Evolutionary conservation across 2,888 invertebrate species (phyloP).

Genomic region (Ethmia dodecea): DNA sequence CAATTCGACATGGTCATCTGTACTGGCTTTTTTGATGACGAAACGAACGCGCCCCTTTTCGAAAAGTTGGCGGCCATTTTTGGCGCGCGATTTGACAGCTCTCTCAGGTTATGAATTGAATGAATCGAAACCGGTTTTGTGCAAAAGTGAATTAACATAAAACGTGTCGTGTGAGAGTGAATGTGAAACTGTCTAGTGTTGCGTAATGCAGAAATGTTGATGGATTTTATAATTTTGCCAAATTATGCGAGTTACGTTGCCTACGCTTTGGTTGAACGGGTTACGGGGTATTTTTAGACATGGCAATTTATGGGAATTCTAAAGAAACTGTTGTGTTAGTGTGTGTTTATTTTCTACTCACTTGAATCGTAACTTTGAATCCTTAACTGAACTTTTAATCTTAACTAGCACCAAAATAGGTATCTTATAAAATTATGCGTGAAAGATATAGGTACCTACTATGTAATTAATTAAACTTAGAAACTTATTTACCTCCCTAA

Average conservation of each 20-base stretch:
- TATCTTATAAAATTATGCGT: no score
- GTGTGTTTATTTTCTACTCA: no score
- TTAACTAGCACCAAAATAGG: no score
- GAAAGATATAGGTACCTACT: no score
- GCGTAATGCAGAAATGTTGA: constrained; percentile 45
- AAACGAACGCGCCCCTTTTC: constrained; percentile 31
- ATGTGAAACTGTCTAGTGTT: constrained; percentile 57
- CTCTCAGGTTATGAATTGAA: constrained; percentile 26
- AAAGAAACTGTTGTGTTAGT: no score
- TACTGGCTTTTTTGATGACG: constrained; percentile 52
- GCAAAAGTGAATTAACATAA: constrained; percentile 67
- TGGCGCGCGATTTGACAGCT: constrained; percentile 39
- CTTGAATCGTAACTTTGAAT: no score
- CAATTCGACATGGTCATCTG: constrained; percentile 75
- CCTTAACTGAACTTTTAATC: no score
- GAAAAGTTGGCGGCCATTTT: constrained; percentile 30
- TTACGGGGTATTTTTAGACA: neutral
- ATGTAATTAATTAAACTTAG: no score
- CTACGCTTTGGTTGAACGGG: constrained; percentile 18
- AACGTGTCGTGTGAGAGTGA: constrained; percentile 62
- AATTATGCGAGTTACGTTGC: no score
- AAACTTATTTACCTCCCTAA: no score
- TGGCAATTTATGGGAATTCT: constrained; percentile 1
- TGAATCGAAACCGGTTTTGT: constrained; percentile 50
- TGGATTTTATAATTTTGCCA: constrained; percentile 28